A percentile compares a stretch with the other conserved stretches of the same genome.
Evolutionary conservation across 2,113 vertebrate species (phyloP).

Genomic region (Calyptomena viridis): DNA sequence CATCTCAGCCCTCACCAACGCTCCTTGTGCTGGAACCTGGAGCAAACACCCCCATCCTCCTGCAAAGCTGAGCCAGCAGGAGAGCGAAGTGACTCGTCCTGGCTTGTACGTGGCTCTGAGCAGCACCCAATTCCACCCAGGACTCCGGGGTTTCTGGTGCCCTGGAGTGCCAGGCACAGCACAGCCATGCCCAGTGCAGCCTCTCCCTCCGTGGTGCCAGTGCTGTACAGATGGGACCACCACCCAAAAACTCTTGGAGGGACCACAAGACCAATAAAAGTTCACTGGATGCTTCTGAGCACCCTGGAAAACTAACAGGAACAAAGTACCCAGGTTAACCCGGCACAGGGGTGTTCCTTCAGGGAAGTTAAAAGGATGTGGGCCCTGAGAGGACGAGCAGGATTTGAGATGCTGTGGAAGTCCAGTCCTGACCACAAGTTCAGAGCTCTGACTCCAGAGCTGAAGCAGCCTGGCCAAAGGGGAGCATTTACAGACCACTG

Average conservation of each 20-base stretch:
- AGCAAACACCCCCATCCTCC: no score
- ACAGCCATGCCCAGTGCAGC: accelerated
- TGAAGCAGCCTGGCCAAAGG: not conserved
- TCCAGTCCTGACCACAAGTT: not conserved
- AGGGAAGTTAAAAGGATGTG: not conserved
- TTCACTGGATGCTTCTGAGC: not conserved
- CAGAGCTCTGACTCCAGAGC: not conserved
- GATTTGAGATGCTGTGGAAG: not conserved
- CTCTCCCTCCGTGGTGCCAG: not conserved
- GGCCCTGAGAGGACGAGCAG: accelerated
- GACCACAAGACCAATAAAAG: accelerated
- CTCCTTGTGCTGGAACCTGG: not conserved
- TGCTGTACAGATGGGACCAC: accelerated
- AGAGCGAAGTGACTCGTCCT: not conserved
- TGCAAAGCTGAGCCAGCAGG: no score
- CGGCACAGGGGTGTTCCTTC: not conserved
- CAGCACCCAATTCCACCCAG: not conserved
- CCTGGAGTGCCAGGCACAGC: not conserved
- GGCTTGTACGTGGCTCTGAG: not conserved
- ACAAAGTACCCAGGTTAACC: not conserved
- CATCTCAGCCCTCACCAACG: not conserved
- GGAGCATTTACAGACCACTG: not conserved
- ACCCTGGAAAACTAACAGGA: not conserved
- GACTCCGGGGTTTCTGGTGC: not conserved
- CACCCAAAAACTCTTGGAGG: not conserved